phyloP scores from a whole-genome alignment of 2,797 vertebrate genomes.

The Natrix natrix region DNA sequence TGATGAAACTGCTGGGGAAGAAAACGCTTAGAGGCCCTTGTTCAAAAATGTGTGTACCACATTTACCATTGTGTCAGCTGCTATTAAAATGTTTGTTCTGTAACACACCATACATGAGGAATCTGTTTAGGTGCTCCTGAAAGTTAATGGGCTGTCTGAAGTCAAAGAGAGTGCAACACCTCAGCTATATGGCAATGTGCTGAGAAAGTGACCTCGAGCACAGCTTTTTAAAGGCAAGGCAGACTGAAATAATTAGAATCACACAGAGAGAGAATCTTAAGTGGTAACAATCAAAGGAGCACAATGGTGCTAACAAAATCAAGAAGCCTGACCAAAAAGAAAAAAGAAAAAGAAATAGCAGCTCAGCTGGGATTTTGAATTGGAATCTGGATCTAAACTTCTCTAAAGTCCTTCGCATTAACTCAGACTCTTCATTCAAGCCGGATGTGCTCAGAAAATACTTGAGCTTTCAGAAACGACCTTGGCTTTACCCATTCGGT shows the following conservation, averaged over 20 bases:
- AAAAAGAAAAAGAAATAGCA: not conserved
- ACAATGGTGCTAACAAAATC: conserved; percentile 8
- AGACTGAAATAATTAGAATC: conserved; percentile 5
- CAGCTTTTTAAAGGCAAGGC: conserved; percentile 28
- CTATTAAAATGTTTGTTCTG: conserved; percentile 11
- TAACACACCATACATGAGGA: not conserved
- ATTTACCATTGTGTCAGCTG: not conserved
- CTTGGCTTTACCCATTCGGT: not conserved
- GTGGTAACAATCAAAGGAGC: conserved; percentile 8
- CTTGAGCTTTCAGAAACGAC: not conserved
- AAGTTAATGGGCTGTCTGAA: conserved; percentile 4
- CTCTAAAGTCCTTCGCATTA: not conserved
- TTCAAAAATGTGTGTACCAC: conserved; percentile 21
- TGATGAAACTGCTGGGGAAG: not conserved
- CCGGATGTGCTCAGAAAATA: not conserved
- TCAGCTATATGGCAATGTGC: conserved; percentile 1
- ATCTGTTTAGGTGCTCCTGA: conserved; percentile 12
- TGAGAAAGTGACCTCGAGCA: not conserved
- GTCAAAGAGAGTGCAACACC: not conserved
- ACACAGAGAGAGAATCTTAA: conserved; percentile 16
- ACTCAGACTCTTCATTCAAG: not conserved
- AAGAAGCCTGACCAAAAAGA: conserved; percentile 21
- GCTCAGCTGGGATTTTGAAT: not conserved
- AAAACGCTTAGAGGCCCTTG: not conserved
- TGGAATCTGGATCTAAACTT: conserved; percentile 32